Base-by-base conservation (phyloP, 2,113 vertebrate genomes). In the Phalacrocorax carbo region DNA sequence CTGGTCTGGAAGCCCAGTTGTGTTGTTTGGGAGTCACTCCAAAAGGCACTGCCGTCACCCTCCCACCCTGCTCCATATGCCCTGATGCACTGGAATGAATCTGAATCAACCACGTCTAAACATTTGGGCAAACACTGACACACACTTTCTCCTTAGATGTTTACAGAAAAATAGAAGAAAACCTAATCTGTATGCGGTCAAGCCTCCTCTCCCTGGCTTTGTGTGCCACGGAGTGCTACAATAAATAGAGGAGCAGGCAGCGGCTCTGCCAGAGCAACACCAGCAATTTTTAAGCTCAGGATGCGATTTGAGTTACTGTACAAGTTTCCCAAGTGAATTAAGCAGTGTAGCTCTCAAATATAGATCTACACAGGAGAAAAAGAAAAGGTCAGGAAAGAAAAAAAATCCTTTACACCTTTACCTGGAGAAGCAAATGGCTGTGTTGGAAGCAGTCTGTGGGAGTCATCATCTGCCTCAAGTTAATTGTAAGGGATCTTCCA, bases 1-100 rank as follows among this genome's bases (percentile, higher is more conserved):
- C 46, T 83, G 68, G 15, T 71, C 73, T 92, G 70, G 54, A 84
- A 15, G 13, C 17, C n/a, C 46, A 51, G 46, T n/a, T 52, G 21
- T 70, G 36, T 46, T 60, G 22, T 40, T 77, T 77, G n/a, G 81
- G 61, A 94, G 23, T 57, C 55, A 36, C 60, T 82, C 36, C 4
- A 3, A 40, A 70, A 62, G 58, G 36, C 68, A 70, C 4, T 1
- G 0, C 16, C 3, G 3, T 36, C 18, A 2, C 17, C 36, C 57
- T 91, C 71, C 30, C 3, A 0, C 32, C 20, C 40, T 38, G 42
- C 27, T 49, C 81, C 49, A 14, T 13, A 0, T 51, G 29, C 55
- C 60, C 70, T 51, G 58, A 60, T 0, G 1, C 2, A 2, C 32
- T 27, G 42, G 13, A 52, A 40, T 61, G 40, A 52, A 88, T 78